Conservation (phyloP, 2,888 invertebrate genomes). For the Homarus gammarus region DNA sequence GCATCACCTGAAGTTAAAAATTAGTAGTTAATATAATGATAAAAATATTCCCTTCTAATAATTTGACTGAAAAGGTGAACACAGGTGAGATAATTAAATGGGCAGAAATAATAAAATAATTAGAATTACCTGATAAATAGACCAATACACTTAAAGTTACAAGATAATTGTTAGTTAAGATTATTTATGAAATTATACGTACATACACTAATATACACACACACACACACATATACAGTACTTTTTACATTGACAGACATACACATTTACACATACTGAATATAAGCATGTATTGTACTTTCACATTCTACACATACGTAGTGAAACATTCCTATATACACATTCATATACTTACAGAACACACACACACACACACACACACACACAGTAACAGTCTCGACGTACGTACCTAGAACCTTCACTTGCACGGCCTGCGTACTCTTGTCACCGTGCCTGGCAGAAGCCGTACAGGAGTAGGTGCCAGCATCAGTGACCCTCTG, state of each 20-base stretch:
- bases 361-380: slow-evolving; percentile 19
- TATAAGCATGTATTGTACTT: no score
- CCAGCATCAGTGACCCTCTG: slow-evolving; percentile 92
- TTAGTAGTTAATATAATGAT: no score
- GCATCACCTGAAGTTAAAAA: no score
- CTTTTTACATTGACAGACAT: neutral
- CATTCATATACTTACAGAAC: slow-evolving; percentile 23
- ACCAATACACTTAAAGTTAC: no score
- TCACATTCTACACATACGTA: neutral
- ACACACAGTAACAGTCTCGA: neutral
- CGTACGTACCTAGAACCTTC: slow-evolving; percentile 85
- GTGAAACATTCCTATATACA: neutral
- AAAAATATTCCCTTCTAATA: no score
- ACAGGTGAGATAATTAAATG: no score
- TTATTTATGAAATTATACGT: neutral
- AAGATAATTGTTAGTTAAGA: no score
- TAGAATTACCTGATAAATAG: no score
- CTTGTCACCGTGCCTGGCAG: slow-evolving; percentile 89
- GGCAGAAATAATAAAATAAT: no score
- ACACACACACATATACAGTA: neutral
- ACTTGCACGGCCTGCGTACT: slow-evolving; percentile 88
- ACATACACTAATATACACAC: neutral
- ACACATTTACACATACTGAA: slow-evolving; percentile 5
- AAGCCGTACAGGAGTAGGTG: slow-evolving; percentile 91
- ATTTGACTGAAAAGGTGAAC: no score